A percentile compares a stretch with the other conserved stretches of the same genome.
These are phyloP conservation scores for Athene noctua DNA, from an alignment of 2,113 vertebrate species.

Conservation along the genomic window DNA sequence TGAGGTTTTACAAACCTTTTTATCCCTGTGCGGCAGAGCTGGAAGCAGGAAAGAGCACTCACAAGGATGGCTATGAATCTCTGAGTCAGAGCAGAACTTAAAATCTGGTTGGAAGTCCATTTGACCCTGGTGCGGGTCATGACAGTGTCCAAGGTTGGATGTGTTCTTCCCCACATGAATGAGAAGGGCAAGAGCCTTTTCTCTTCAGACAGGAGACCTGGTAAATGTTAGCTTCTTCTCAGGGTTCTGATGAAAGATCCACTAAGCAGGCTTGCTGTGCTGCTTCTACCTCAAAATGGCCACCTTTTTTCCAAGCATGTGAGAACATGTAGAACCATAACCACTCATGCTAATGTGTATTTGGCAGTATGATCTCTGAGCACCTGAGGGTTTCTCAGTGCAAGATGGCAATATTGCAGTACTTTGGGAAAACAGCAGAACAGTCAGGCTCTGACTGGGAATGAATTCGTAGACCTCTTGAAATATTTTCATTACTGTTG, in stretches of 20 bases:
- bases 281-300: not conserved
- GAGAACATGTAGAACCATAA: not conserved
- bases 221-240: not conserved
- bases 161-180: fast-evolving
- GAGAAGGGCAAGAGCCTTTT: not conserved
- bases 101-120: not conserved
- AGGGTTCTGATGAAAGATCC: not conserved
- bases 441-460: not conserved
- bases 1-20: not conserved
- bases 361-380: not conserved
- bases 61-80: not conserved
- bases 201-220: not conserved
- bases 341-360: not conserved
- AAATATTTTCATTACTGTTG: slow-evolving; percentile 5
- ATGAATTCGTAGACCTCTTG: not conserved
- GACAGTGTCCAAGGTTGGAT: not conserved
- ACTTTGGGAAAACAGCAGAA: not conserved
- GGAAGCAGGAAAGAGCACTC: not conserved
- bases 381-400: not conserved
- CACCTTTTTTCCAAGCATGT: not conserved
- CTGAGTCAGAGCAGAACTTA: not conserved
- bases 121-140: not conserved
- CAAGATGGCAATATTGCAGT: not conserved
- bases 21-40: not conserved
- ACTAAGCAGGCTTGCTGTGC: not conserved